Evolutionary conservation across 2,113 vertebrate species (phyloP), one percentile per base, ranked within the genome.

Genomic region (Psephotus haematonotus): DNA sequence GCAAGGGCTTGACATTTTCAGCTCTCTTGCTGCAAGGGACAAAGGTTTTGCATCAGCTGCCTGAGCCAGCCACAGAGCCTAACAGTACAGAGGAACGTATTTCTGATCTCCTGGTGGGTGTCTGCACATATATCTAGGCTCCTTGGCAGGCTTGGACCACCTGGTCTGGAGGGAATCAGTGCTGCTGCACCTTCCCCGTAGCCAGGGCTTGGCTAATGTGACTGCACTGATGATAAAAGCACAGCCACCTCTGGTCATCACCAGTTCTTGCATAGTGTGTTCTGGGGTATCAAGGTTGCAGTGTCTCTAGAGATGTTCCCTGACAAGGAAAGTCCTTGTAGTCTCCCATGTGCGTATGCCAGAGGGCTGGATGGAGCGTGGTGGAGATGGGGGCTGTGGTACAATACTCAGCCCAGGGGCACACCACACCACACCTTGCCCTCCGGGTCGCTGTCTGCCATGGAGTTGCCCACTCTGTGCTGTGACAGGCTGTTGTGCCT

Each of bases 331-430:
- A 14, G 27, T 67, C 43, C 46, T 24, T 4, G 2, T 33, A 55
- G 16, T 22, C 35, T 62, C 13, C 35, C 7, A 0, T 0, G 1
- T 17, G 47, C 0, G 0, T 62, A 6, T 62, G 75, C 50, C 69
- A 6, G 46, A 1, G 2, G 47, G 81, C 70, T 49, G 91, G 62
- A 37, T 52, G 62, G 37, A 57, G 24, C 0, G 0, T 35, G 41
- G 23, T 70, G 64, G 43, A 46, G 43, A 11, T 15, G 35, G 64
- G 27, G 39, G 17, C 79, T 44, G 62, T 35, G 15, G 44, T 2
- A 52, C 2, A 0, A 0, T 53, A 68, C 47, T 72, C 59, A 68
- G 50, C 57, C 28, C n/a, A 6, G 57, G 41, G 29, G 4, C 46
- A 9, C 25, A 15, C 10, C 33, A 28, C 28, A 16, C 7, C 46